Evolutionary conservation across 2,797 vertebrate genomes (phyloP).

Genomic region (Enteromius anoplus): DNA sequence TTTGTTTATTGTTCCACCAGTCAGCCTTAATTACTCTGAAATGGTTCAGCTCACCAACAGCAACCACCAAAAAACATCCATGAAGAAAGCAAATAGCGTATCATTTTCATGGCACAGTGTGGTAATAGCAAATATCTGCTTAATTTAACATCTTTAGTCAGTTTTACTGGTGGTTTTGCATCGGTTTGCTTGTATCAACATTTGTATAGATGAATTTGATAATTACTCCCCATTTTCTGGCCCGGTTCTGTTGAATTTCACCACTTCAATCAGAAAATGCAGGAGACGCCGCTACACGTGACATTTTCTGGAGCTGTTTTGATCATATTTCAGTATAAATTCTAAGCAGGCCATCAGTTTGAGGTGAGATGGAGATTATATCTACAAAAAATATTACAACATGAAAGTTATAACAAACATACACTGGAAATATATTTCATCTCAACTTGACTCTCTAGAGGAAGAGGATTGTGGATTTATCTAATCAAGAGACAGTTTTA

Average conservation of each 20-base stretch:
- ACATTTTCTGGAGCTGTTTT: slow-evolving; percentile 7
- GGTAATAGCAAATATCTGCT: background rate
- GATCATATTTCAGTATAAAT: slow-evolving; percentile 21
- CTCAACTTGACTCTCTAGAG: slow-evolving; percentile 26
- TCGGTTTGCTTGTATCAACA: background rate
- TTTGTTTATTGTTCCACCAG: slow-evolving; percentile 1
- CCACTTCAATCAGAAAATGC: slow-evolving; percentile 19
- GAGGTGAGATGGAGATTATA: slow-evolving; percentile 7
- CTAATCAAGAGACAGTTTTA: slow-evolving; percentile 32
- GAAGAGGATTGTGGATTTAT: slow-evolving; percentile 33
- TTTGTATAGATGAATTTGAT: slow-evolving; percentile 28
- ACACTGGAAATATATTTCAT: slow-evolving; percentile 38
- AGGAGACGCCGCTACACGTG: background rate
- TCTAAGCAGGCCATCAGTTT: background rate
- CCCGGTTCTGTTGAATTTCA: background rate
- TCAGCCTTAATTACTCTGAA: slow-evolving; percentile 5
- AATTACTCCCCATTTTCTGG: background rate
- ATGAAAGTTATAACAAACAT: too few relatives aligned
- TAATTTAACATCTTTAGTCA: background rate
- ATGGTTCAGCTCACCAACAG: slow-evolving; percentile 11
- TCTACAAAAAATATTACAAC: slow-evolving; percentile 13
- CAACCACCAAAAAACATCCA: background rate
- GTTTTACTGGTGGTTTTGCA: slow-evolving; percentile 25
- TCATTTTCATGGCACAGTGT: background rate
- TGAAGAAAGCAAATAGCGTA: slow-evolving; percentile 4